A percentile compares a stretch with the other conserved stretches of the same genome.
These are phyloP conservation scores for Montipora foliosa DNA, from an alignment of 64 coral and sea anemone species.

Conservation along the genomic window DNA sequence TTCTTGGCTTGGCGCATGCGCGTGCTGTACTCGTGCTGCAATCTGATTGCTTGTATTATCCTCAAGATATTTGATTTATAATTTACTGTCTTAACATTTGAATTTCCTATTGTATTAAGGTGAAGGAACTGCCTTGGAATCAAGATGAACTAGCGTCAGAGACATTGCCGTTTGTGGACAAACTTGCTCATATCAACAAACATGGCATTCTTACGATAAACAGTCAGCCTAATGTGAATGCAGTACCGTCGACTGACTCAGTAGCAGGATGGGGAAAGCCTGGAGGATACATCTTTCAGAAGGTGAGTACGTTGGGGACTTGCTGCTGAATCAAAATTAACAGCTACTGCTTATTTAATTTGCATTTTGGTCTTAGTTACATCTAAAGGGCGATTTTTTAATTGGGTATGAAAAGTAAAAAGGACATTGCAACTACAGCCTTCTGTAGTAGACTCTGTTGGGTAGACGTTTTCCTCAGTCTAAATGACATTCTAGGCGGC, in stretches of 20 bases:
- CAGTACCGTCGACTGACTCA: slow-evolving; percentile 81
- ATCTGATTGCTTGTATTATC: too few species aligned
- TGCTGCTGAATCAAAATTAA: too few species aligned
- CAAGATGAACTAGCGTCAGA: slow-evolving; percentile 91
- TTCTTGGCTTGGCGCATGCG: too few species aligned
- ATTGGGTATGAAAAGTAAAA: background rate
- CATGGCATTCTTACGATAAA: slow-evolving; percentile 94
- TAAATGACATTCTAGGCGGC: background rate
- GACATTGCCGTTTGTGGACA: slow-evolving; percentile 75
- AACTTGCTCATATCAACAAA: slow-evolving; percentile 80
- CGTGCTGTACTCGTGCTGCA: too few species aligned
- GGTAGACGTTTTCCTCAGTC: background rate
- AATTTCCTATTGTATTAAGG: slow-evolving; percentile 30
- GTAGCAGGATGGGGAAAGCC: slow-evolving; percentile 87
- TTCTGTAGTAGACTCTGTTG: background rate
- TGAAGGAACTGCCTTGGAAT: slow-evolving; percentile 92
- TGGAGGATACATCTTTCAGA: slow-evolving; percentile 94
- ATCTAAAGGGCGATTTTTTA: background rate
- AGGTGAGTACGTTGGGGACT: slow-evolving; percentile 34
- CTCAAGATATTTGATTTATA: too few species aligned
- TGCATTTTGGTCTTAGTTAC: background rate
- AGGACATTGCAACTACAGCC: background rate
- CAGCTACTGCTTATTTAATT: too few species aligned
- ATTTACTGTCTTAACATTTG: too few species aligned
- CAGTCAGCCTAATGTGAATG: slow-evolving; percentile 92